Evolutionary conservation across 1,140 invertebrate species (phyloP), one percentile per base, ranked within the genome.

Genomic region (Drosophila subobscura): DNA sequence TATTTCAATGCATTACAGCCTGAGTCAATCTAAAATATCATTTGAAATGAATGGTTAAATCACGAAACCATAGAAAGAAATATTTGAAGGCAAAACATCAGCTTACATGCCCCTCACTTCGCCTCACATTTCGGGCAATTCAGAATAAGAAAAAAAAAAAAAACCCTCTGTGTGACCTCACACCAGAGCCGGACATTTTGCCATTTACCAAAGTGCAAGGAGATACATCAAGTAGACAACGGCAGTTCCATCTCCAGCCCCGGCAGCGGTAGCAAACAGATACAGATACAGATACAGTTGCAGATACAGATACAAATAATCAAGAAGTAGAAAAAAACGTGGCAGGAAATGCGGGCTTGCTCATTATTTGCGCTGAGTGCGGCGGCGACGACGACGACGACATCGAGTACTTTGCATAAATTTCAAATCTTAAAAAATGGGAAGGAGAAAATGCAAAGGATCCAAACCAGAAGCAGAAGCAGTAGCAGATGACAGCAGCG

Each of bases 321-420:
- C 63, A 47, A 44, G 54, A 59, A 49, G 54, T 33, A 56, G 65
- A 66, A 63, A 60, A 86, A 86, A 88, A 88, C 83, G 83, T 88
- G 83, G 83, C 83, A 88, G 83, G 83, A 88, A 88, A 88, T 88
- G 78, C 83, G 83, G 80, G 83, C 83, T 88, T 83, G 83, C 83
- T 88, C 83, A 88, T 88, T 88, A 88, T 88, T 88, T 83, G 83
- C 63, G 78, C 75, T 88, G 83, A 88, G 84, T 88, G 78, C 75
- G 71, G 79, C 79, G 73, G 74, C 73, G 72, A 79, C 74, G 76
- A 63, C 57, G 57, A 27, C 56, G 45, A 53, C 59, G 44, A 80
- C 81, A 68, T 77, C 70, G 78, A 88, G 83, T 88, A 79, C 83
- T 88, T 88, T 88, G 83, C 83, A 88, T 88, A 88, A 88, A 88